Percentiles rank a stretch among this genome's conserved stretches.
Conservation (phyloP, 1,140 invertebrate genomes). For the Pectinophora gossypiella region DNA sequence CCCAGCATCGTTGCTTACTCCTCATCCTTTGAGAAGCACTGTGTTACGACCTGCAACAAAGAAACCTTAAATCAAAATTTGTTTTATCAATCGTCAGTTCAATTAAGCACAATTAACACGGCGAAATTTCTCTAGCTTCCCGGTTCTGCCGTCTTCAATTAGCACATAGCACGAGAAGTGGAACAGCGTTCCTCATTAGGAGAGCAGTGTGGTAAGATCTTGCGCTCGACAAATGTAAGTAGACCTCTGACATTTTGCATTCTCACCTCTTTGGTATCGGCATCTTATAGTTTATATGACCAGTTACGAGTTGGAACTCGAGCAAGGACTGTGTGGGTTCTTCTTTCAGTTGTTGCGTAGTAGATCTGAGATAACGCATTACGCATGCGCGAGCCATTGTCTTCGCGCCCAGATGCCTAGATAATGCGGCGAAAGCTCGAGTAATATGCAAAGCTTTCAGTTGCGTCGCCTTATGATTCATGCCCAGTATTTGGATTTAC, state of each 20-base stretch:
- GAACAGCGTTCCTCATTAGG: constrained; percentile 64
- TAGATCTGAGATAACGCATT: constrained; percentile 69
- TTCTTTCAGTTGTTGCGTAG: constrained; percentile 2
- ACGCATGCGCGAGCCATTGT: constrained; percentile 70
- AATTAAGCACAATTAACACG: constrained; percentile 49
- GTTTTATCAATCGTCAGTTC: constrained; percentile 26
- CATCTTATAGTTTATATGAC: too few relatives aligned
- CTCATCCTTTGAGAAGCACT: constrained; percentile 50
- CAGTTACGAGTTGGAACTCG: too few relatives aligned
- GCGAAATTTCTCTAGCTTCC: constrained; percentile 35
- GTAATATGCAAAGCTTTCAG: constrained; percentile 31
- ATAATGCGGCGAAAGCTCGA: constrained; percentile 54
- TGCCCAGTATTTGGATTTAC: constrained; percentile 1
- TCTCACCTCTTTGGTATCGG: too few relatives aligned
- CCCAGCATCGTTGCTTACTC: constrained; percentile 61
- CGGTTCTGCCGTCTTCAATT: constrained; percentile 60
- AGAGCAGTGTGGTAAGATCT: constrained; percentile 57
- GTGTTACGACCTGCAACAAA: constrained; percentile 23
- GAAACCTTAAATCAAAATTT: constrained; percentile 13
- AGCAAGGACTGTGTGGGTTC: too few relatives aligned
- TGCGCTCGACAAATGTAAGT: background rate
- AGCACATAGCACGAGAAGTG: constrained; percentile 56
- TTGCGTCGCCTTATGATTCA: constrained; percentile 42
- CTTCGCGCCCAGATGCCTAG: constrained; percentile 61
- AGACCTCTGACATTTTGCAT: background rate